Evolutionary conservation across 1,140 invertebrate species (phyloP).

Genomic region (Apis laboriosa): DNA sequence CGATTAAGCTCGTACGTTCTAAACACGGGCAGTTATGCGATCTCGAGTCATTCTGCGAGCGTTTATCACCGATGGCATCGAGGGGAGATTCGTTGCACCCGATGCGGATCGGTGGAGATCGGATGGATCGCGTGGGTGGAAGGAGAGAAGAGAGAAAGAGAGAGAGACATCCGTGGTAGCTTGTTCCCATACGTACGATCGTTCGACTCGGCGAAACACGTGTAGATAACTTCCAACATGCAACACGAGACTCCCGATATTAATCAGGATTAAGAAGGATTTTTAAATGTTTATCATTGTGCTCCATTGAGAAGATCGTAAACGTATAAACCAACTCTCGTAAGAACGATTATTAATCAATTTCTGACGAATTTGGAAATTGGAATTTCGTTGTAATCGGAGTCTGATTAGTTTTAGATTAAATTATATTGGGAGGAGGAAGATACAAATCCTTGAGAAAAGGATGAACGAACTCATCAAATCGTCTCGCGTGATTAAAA

Average conservation of each 20-base stretch:
- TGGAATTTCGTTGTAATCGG: too few relatives aligned
- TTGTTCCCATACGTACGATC: conserved; percentile 66
- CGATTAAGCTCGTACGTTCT: conserved; percentile 22
- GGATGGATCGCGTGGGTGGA: conserved; percentile 30
- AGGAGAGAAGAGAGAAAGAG: conserved; percentile 19
- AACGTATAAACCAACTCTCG: too few relatives aligned
- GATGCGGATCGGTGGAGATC: conserved; percentile 36
- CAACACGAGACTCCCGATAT: conserved; percentile 61
- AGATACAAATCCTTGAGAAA: too few relatives aligned
- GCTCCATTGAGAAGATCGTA: too few relatives aligned
- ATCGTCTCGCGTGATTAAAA: too few relatives aligned
- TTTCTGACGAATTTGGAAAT: too few relatives aligned
- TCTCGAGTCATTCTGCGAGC: conserved; percentile 16
- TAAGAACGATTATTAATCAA: too few relatives aligned
- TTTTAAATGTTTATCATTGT: conserved; percentile 43
- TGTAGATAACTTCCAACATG: conserved; percentile 71
- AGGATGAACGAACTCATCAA: too few relatives aligned
- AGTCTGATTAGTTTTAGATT: too few relatives aligned
- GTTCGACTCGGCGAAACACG: conserved; percentile 66
- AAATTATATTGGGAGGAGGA: too few relatives aligned
- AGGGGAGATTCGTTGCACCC: conserved; percentile 1
- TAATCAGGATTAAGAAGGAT: conserved; percentile 70
- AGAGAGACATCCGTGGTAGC: conserved; percentile 48
- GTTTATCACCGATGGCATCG: conserved; percentile 27
- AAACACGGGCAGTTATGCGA: conserved; percentile 16